Percentiles rank a stretch among this genome's conserved stretches.
Evolutionary conservation across 2,797 vertebrate genomes (phyloP).

Genomic region (Leptoclinus maculatus): DNA sequence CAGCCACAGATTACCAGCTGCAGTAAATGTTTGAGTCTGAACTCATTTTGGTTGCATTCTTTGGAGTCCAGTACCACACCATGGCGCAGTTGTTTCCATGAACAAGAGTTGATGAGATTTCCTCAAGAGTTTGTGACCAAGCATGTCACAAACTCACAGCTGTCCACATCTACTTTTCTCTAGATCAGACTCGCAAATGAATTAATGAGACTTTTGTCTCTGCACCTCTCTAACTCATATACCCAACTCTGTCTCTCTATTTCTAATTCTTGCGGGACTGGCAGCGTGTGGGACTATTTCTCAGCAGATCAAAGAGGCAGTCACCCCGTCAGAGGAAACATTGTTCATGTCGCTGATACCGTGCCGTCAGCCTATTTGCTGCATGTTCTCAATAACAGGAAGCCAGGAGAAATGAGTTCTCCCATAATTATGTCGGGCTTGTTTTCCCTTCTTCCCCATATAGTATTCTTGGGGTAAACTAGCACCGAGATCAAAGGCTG

Average conservation of each 20-base stretch:
- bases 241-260: slow-evolving; percentile 11
- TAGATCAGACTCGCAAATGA: not conserved
- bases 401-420: slow-evolving; percentile 77
- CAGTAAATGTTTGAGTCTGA: slow-evolving; percentile 40
- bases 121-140: slow-evolving; percentile 15
- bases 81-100: slow-evolving; percentile 36
- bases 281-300: slow-evolving; percentile 41
- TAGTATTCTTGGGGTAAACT: slow-evolving; percentile 60
- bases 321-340: slow-evolving; percentile 62
- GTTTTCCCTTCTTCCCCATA: slow-evolving; percentile 68
- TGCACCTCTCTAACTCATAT: not conserved
- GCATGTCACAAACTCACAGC: not conserved
- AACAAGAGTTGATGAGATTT: slow-evolving; percentile 7
- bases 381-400: slow-evolving; percentile 84
- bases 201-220: not conserved
- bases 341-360: slow-evolving; percentile 75
- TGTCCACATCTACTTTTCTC: not conserved
- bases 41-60: slow-evolving; percentile 39
- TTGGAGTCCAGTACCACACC: slow-evolving; percentile 26
- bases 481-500: slow-evolving; percentile 69
- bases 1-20: slow-evolving; percentile 56
- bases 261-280: slow-evolving; percentile 23
- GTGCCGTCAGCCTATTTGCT: slow-evolving; percentile 75
- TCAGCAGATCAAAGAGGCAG: slow-evolving; percentile 74
- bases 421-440: slow-evolving; percentile 68